Evolutionary conservation across 1,140 invertebrate species (phyloP).

Genomic region (Metopolophium dirhodum): DNA sequence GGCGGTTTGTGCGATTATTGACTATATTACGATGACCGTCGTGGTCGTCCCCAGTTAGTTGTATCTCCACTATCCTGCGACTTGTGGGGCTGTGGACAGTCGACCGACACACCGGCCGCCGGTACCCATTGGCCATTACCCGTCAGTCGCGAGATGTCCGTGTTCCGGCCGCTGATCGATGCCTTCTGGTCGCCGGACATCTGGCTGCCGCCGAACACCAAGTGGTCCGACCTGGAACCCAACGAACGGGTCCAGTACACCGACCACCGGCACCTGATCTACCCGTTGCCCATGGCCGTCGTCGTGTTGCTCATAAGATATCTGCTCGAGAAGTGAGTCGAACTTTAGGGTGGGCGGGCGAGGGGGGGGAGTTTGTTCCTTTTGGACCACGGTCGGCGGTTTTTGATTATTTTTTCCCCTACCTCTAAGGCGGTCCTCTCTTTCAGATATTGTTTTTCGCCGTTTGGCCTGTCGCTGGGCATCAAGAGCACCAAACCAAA

Average conservation of each 20-base stretch:
- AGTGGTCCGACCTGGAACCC: constrained; percentile 85
- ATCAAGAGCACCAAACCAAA: constrained; percentile 80
- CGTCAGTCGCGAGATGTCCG: background rate
- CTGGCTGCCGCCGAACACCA: constrained; percentile 89
- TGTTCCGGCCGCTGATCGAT: constrained; percentile 60
- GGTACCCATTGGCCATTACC: background rate
- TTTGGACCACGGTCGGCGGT: background rate
- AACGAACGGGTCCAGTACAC: constrained; percentile 79
- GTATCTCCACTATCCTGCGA: background rate
- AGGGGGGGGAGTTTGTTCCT: background rate
- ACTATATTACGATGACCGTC: background rate
- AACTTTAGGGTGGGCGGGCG: background rate
- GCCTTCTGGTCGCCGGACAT: constrained; percentile 82
- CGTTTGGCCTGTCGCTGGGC: constrained; percentile 76
- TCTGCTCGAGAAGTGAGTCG: constrained; percentile 79
- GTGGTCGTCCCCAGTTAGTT: background rate
- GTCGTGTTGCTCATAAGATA: constrained; percentile 77
- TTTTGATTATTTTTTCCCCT: background rate
- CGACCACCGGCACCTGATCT: constrained; percentile 78
- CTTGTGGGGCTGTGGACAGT: background rate
- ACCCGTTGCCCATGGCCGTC: constrained; percentile 82
- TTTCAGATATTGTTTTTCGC: constrained; percentile 78
- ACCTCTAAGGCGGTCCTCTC: constrained; percentile 42
- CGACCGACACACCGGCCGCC: background rate
- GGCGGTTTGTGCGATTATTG: background rate